These are phyloP conservation scores for Cynopterus brachyotis DNA, from an alignment of 2,113 vertebrate species.

Conservation along the genomic window DNA sequence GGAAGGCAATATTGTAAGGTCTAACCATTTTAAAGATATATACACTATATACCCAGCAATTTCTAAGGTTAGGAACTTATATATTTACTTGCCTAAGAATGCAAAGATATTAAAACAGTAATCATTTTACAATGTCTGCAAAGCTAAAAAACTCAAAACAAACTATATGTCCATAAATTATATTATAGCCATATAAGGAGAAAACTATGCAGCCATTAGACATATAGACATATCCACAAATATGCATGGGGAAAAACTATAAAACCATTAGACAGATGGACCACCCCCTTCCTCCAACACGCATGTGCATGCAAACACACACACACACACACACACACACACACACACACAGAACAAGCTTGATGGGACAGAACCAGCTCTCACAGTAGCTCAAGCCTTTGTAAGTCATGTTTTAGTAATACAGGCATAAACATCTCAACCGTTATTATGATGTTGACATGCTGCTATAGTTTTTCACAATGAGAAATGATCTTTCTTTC, in stretches of 20 bases:
- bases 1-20: background rate
- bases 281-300: background rate
- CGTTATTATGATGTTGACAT: background rate
- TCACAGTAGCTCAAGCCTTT: background rate
- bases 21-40: background rate
- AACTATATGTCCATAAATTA: background rate
- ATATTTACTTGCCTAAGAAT: slow-evolving; percentile 35
- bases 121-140: background rate
- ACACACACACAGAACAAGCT: background rate
- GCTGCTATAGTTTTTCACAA: background rate
- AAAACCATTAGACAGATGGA: background rate
- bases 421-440: background rate
- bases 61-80: background rate
- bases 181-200: background rate
- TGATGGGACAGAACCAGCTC: background rate
- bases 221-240: background rate
- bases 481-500: slow-evolving; percentile 5
- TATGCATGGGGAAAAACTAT: background rate
- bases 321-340: background rate
- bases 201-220: background rate
- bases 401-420: background rate
- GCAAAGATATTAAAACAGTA: slow-evolving; percentile 6
- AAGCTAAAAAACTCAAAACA: background rate
- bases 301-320: too few species aligned
- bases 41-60: background rate